Evolutionary conservation across 2,797 vertebrate genomes (phyloP).

Genomic region (Enteromius treurensis): DNA sequence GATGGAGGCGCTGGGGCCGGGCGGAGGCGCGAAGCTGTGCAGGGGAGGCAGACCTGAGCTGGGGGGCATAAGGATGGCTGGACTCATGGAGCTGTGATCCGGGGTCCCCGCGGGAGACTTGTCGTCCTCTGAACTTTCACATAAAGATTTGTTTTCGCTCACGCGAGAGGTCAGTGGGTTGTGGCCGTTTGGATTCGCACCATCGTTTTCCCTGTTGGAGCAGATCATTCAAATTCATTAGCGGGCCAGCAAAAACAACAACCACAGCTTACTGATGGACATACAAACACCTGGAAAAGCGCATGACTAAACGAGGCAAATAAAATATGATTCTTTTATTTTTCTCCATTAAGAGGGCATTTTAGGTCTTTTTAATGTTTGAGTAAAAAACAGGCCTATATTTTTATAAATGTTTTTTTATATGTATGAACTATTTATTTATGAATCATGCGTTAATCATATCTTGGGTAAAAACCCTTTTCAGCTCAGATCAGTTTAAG

Average conservation of each 20-base stretch:
- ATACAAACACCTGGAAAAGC: neutral
- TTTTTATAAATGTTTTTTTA: neutral
- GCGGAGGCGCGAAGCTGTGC: conserved; percentile 82
- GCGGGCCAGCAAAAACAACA: neutral
- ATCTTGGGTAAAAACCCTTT: neutral
- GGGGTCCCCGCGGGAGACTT: conserved; percentile 86
- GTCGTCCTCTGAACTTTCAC: conserved; percentile 87
- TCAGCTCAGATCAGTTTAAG: neutral
- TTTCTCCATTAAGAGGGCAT: neutral
- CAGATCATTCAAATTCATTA: conserved; percentile 38
- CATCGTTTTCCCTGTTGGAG: conserved; percentile 82
- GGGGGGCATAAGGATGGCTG: conserved; percentile 80
- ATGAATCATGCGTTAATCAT: neutral
- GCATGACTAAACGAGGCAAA: neutral
- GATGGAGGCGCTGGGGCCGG: conserved; percentile 76
- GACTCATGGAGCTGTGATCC: conserved; percentile 83
- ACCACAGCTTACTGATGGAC: neutral
- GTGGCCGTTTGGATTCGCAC: conserved; percentile 84
- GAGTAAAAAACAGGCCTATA: neutral
- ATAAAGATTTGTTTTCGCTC: conserved; percentile 84
- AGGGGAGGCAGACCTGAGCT: conserved; percentile 81
- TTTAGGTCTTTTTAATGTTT: neutral
- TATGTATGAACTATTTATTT: neutral
- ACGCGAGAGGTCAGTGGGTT: conserved; percentile 81
- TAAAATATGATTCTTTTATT: neutral